These are phyloP conservation scores for Nezara viridula DNA, from an alignment of 2,888 invertebrate species.

Conservation along the genomic window DNA sequence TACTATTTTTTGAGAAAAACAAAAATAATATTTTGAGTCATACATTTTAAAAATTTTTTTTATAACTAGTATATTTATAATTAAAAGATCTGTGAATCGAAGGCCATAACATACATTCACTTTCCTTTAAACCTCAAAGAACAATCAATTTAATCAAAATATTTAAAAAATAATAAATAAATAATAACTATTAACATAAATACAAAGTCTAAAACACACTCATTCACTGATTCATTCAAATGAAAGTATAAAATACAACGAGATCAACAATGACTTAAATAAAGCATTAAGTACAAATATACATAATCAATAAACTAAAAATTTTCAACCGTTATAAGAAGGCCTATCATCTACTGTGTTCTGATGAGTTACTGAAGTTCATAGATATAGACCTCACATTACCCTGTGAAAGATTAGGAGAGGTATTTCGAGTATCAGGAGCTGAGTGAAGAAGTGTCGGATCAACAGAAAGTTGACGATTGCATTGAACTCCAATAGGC, in stretches of 20 bases:
- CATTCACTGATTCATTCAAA: conserved; percentile 26
- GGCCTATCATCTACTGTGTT: conserved; percentile 55
- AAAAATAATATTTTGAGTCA: background rate
- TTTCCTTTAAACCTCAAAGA: background rate
- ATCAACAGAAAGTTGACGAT: conserved; percentile 66
- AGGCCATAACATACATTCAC: background rate
- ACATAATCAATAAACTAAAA: background rate
- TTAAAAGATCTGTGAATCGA: background rate
- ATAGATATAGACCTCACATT: conserved; percentile 65
- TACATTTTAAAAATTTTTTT: background rate
- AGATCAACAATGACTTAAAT: conserved; percentile 47
- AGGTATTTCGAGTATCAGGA: conserved; percentile 65
- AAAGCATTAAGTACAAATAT: conserved; percentile 46
- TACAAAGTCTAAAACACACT: background rate
- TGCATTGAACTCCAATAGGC: conserved; percentile 62
- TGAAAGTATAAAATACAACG: conserved; percentile 28
- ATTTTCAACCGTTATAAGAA: background rate
- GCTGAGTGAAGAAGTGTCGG: conserved; percentile 66
- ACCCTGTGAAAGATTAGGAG: conserved; percentile 63
- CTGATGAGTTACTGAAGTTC: conserved; percentile 64
- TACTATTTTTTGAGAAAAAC: background rate
- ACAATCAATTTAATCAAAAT: background rate
- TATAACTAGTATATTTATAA: background rate
- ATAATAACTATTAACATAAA: background rate
- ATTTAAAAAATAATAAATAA: conserved; percentile 23